Evolutionary conservation across 2,113 vertebrate genomes (phyloP), one percentile per base, ranked within the genome.

Genomic region (Solea senegalensis): DNA sequence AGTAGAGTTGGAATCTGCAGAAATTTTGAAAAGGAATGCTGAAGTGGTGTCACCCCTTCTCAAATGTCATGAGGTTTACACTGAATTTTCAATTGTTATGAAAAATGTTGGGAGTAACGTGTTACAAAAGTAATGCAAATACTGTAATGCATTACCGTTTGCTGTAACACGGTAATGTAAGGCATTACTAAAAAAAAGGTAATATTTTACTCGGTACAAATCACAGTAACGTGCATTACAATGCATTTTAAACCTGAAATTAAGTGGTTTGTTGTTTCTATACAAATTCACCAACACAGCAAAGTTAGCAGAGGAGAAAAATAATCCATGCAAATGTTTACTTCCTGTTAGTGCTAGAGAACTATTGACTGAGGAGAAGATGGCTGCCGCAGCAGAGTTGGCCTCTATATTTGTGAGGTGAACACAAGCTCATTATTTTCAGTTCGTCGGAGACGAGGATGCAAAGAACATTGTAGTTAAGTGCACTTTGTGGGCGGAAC

Each of bases 41-140:
- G 53, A 87, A 89, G n/a, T 69, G 71, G 72, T 81, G 69, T 83
- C 86, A 80, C 2, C 2, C 44, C 4, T 45, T 58, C 40, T 52
- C 21, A 6, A 21, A 65, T 51, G 65, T 56, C 63, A 50, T 10
- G 57, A 40, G 64, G 54, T 81, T 67, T 46, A 65, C 15, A 28
- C 52, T 44, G 50, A 71, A 55, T 57, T 50, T 64, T 27, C 10
- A 16, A 1, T 26, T 15, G 11, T 27, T 48, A 34, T 2, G 5
- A 39, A 50, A 45, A 49, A 7, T 9, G 55, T 51, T 14, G 67
- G 57, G 0, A 10, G 7, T 8, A 50, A 50, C 4, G 48, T 5
- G 48, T 50, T 50, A 50, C 48, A 50, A n/a, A 50, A 50, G 48
- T 50, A 50, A 50, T 50, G 15, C 48, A 50, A 13, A 21, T 50